Evolutionary conservation across 2,113 vertebrate species (phyloP).

Genomic region (Phrynosoma platyrhinos): DNA sequence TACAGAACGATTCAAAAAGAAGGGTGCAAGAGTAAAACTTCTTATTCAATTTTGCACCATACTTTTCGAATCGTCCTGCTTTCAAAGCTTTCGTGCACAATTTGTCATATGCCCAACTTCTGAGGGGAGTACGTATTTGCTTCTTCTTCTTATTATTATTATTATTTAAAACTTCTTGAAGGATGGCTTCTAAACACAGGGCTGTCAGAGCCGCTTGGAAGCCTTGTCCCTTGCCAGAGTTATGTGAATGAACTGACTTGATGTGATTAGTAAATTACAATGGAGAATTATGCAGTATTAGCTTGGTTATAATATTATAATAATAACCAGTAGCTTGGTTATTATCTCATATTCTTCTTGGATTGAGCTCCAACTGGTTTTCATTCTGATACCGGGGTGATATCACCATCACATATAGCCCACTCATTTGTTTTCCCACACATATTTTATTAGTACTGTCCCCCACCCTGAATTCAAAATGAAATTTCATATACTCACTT

Average conservation of each 20-base stretch:
- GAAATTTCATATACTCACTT: not conserved
- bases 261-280: not conserved
- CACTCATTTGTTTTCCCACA: not conserved
- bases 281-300: too few relatives aligned
- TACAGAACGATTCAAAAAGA: too few relatives aligned
- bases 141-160: not conserved
- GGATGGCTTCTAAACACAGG: not conserved
- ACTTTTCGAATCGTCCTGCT: too few relatives aligned
- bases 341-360: not conserved
- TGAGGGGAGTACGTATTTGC: not conserved
- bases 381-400: not conserved
- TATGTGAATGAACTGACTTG: not conserved
- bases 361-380: not conserved
- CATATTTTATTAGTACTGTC: too few relatives aligned
- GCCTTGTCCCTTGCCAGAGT: not conserved
- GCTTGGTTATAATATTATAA: not conserved
- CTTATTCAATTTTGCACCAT: too few relatives aligned
- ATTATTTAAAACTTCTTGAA: not conserved
- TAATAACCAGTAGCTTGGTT: not conserved
- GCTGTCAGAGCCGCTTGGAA: not conserved
- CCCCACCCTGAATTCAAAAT: not conserved
- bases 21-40: too few relatives aligned
- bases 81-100: too few relatives aligned
- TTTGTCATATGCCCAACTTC: too few relatives aligned
- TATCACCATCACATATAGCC: not conserved